A percentile compares a stretch with the other conserved stretches of the same genome.
Conservation (phyloP, 2,797 vertebrate species). For the Danio choprae region DNA sequence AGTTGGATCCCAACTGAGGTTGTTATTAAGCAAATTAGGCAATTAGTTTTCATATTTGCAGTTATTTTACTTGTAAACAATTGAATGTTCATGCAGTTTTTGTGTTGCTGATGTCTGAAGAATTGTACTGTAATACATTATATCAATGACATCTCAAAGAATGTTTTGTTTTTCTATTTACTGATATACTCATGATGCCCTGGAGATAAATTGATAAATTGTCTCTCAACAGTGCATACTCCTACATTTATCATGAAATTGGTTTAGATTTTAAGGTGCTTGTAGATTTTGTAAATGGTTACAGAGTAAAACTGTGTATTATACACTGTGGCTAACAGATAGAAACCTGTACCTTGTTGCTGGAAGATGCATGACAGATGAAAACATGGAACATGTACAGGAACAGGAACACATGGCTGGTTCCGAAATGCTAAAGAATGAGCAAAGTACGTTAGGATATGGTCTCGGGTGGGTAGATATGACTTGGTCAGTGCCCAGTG, state of each 20-base stretch:
- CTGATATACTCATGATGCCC: background rate
- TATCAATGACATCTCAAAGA: background rate
- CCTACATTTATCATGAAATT: background rate
- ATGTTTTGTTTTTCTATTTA: background rate
- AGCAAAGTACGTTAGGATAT: background rate
- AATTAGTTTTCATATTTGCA: background rate
- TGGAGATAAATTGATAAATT: background rate
- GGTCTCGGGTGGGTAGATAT: background rate
- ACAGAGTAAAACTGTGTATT: background rate
- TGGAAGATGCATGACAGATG: background rate
- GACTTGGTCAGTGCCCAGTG: accelerated
- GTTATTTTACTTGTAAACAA: background rate
- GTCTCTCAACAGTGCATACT: background rate
- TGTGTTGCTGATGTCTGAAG: background rate
- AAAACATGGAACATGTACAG: background rate
- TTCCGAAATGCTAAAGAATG: background rate
- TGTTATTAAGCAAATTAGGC: too few species aligned
- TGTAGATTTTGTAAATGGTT: background rate
- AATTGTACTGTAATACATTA: background rate
- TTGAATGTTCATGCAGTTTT: background rate
- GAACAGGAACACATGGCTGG: too few species aligned
- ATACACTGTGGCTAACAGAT: background rate
- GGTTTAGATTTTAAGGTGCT: background rate
- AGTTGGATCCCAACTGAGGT: too few species aligned
- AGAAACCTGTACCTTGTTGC: background rate